Evolutionary conservation across 2,888 invertebrate genomes (phyloP).

Genomic region (Melanotus villosus): DNA sequence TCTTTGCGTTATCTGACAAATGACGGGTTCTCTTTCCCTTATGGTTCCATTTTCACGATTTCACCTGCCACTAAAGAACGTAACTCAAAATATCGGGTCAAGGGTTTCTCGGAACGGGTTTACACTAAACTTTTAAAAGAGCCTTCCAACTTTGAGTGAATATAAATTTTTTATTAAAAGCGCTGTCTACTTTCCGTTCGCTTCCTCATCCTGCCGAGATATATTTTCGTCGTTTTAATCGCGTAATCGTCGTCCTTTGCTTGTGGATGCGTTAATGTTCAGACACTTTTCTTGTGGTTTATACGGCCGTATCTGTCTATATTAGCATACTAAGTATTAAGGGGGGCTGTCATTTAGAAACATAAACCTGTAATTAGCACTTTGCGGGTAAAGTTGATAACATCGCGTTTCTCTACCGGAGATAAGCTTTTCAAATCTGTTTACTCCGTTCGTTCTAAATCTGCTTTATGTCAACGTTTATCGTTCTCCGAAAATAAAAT

Average conservation of each 20-base stretch:
- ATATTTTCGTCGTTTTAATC: neutral
- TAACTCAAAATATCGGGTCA: slow-evolving; percentile 30
- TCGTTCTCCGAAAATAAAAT: neutral
- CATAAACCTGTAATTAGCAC: slow-evolving; percentile 23
- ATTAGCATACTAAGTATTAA: slow-evolving; percentile 15
- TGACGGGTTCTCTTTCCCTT: slow-evolving; percentile 29
- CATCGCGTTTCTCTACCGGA: neutral
- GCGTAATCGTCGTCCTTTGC: neutral
- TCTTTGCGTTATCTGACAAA: slow-evolving; percentile 34
- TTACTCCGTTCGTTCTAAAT: neutral
- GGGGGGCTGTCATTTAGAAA: slow-evolving; percentile 10
- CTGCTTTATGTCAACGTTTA: neutral
- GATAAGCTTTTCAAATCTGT: slow-evolving; percentile 8
- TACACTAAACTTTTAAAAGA: slow-evolving; percentile 20
- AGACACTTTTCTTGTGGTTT: neutral
- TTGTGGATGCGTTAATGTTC: slow-evolving; percentile 13
- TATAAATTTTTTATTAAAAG: slow-evolving; percentile 32
- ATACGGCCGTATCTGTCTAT: neutral
- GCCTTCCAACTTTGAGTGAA: slow-evolving; percentile 18
- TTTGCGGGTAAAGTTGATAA: neutral
- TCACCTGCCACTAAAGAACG: slow-evolving; percentile 27
- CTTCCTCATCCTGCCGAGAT: neutral
- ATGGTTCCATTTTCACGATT: slow-evolving; percentile 33
- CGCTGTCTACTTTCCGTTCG: slow-evolving; percentile 20
- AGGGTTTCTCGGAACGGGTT: slow-evolving; percentile 22